Evolutionary conservation across 1,140 invertebrate species (phyloP), one percentile per base, ranked within the genome.

Genomic region (Antheraea pernyi): DNA sequence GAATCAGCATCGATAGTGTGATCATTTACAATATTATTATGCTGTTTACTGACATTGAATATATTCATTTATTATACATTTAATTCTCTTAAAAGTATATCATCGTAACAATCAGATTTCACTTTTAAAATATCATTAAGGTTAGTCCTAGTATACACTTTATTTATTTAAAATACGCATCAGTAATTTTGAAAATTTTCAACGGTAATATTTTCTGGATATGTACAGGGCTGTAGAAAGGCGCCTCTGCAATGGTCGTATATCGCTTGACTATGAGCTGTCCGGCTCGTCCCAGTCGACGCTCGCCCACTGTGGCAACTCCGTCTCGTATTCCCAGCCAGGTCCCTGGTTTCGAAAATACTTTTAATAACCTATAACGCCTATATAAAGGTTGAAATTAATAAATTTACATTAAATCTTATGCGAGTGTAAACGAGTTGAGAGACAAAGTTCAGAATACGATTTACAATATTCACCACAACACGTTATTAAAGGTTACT

Each of bases 321-420:
- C 95, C 0, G 97, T 98, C 89, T 97, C 95, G 88, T 97, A 98
- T 81, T 96, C 96, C 97, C 97, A 98, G 22, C 96, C 97, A 46
- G 97, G 96, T 59, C 97, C 97, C 95, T 97, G 85, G n/a, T 61
- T 10, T 30, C 67, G 42, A 71, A 61, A 68, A 74, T 30, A 72
- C 10, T 19, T 30, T 46, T 11, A 59, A 72, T 61, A 62, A 59
- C 0, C 16, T 37, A n/a, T 42, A 42, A 42, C 39, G 22, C 42
- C n/a, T n/a, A n/a, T n/a, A n/a, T n/a, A n/a, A n/a, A n/a, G n/a
- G n/a, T n/a, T n/a, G n/a, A n/a, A n/a, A n/a, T n/a, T n/a, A n/a
- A n/a, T n/a, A n/a, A n/a, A n/a, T n/a, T n/a, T n/a, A n/a, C n/a
- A n/a, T n/a, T n/a, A n/a, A n/a, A n/a, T n/a, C n/a, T n/a, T n/a